Base-by-base conservation (phyloP, 2,888 invertebrate species). In the Lobophora halterata region DNA sequence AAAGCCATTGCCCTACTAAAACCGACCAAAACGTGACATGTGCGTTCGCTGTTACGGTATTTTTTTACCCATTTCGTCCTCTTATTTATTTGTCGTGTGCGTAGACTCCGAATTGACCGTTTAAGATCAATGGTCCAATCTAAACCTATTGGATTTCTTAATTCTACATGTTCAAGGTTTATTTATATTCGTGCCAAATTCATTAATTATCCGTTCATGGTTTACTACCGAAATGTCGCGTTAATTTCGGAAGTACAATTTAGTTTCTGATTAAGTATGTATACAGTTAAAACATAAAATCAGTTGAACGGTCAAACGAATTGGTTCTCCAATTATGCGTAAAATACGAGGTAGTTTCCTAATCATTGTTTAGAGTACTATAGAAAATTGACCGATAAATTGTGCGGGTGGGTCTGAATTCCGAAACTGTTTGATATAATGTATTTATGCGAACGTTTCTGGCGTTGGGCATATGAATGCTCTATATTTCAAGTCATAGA, bases 1-100 rank as follows among this genome's bases (percentile, higher is more conserved):
- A 18, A 40, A 61, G 67, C 63, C 67, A 73, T 71, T 71, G 77
- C 68, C 76, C 77, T 58, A 73, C 57, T 57, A 71, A 64, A 58
- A 43, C 49, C 49, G 45, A 56, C 53, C n/a, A 61, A 72, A 58
- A 62, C 71, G 68, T 72, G 72, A 68, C 67, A 66, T 52, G 41
- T 44, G 48, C 28, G 34, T 49, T 46, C 46, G 49, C 56, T 53
- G 54, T 57, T 60, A 65, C 64, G 61, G 66, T 67, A 68, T 60
- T 29, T 28, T 24, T 18, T 11, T 58, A n/a, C n/a, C 57, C 50
- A 51, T 55, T 59, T 43, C 49, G 52, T 57, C 58, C 43, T 46
- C 48, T 55, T 55, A 60, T 62, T 62, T 60, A 59, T 61, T 58
- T 46, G 46, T 51, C 51, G 40, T 55, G 58, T 56, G 52, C 49